Base-by-base conservation (phyloP, 2,888 invertebrate genomes). In the Parasteatoda lunata region DNA sequence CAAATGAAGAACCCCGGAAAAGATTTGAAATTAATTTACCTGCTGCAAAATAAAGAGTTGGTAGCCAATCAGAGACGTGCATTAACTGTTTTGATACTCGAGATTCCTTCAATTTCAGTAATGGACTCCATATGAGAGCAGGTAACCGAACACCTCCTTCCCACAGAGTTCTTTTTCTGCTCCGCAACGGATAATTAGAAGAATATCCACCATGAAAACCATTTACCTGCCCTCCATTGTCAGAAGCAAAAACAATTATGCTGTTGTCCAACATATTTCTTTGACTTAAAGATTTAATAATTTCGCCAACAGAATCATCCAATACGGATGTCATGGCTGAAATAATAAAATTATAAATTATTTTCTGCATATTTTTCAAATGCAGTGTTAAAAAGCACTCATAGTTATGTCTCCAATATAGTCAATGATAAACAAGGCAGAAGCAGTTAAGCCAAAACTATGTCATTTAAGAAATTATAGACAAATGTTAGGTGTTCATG, bases 141-240 rank as follows among this genome's bases (percentile, higher is more conserved):
- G 95, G 95, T 3, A 95, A 97, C 59, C 97, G 93, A 0, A 97
- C 94, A 0, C 97, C 98, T 49, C 98, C 98, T 93, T 98, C 98
- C 95, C 97, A 98, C 0, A 97, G 92, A 0, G 97, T 97, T 92
- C 77, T 72, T 71, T 89, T 89, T 52, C 77, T 72, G 7, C 90
- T 89, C 70, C 88, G 51, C 5, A 94, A 91, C 15, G 94, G 94
- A 92, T 93, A 94, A 91, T 94, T 94, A 4, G 94, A 94, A 8
- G 94, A 94, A 68, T 30, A 30, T 30, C 30, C 30, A 30, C 30
- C 30, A 30, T 30, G 30, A 30, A 30, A 30, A 30, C 30, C 30
- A 81, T 93, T 93, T 0, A 96, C 95, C 8, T 84, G 81, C 0
- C 95, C 96, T 0, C 97, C 97, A 91, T 98, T 98, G 91, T 98